Base-by-base conservation (phyloP, 1,140 invertebrate genomes). In the Bradysia coprophila region DNA sequence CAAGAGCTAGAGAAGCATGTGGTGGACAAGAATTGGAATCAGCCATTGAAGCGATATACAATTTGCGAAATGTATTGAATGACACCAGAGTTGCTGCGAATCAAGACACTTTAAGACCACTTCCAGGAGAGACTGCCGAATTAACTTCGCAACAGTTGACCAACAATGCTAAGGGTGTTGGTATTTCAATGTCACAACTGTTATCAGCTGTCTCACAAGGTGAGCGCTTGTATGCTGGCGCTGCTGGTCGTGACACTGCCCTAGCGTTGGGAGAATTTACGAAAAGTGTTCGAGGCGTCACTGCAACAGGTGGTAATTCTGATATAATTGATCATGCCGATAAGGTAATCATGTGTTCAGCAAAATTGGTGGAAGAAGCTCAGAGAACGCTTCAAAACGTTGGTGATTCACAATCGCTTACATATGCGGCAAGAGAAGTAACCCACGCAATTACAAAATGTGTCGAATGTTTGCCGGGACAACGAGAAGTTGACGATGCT, bases 91-190 rank as follows among this genome's bases (percentile, higher is more conserved):
- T 72, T 45, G 79, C 84, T 1, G 79, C 84, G 0, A 61, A 76
- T 4, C 68, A 68, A 1, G 74, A 76, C 2, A 69, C 74, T 31
- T 61, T 96, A 15, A 67, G 72, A 47, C 86, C 90, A 1, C 57
- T 95, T 28, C 90, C 91, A 1, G 87, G 82, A 32, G 88, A 94
- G 61, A 87, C 80, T 4, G 73, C 73, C 21, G 88, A 93, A 57
- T 72, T 72, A 40, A 78, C 80, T 1, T 75, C 76, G 2, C 60
- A 73, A n/a, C 73, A 77, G 46, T 61, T 95, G 33, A 77, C 76
- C 16, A 66, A 71, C 9, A 78, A 61, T 52, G 76, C 60, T 11
- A 78, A 79, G 47, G 64, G 65, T 16, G 71, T 78, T 0, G 71
- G 68, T 39, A 71, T 68, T 13, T 61, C 67, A 5, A 73, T 92